phyloP scores from a whole-genome alignment of 1,140 invertebrate genomes.

The Euwallacea fornicatus region DNA sequence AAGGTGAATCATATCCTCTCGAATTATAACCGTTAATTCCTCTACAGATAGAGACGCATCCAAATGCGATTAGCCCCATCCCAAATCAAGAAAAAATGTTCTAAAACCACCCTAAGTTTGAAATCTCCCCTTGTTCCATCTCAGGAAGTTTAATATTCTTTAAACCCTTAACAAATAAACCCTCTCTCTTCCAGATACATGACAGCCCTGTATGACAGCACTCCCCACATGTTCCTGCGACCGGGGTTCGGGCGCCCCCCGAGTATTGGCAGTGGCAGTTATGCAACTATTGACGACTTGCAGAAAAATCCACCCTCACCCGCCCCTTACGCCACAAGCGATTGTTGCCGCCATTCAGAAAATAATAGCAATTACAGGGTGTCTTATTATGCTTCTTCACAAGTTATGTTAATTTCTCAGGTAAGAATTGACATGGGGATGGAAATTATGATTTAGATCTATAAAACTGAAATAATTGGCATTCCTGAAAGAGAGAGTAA shows the following conservation, averaged over 20 bases:
- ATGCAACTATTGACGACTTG: slow-evolving; percentile 77
- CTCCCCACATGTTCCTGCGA: slow-evolving; percentile 71
- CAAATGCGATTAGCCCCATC: not conserved
- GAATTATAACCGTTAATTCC: not conserved
- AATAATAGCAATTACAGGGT: slow-evolving; percentile 59
- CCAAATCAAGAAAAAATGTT: not conserved
- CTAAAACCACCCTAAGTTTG: not conserved
- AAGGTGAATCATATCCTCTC: too few relatives aligned
- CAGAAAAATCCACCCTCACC: slow-evolving; percentile 65
- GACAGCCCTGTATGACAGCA: slow-evolving; percentile 68
- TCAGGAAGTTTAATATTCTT: slow-evolving; percentile 14
- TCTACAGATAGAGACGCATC: not conserved
- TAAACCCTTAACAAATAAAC: slow-evolving; percentile 17
- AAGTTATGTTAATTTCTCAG: slow-evolving; percentile 60
- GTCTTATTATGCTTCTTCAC: slow-evolving; percentile 64
- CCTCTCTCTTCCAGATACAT: slow-evolving; percentile 60
- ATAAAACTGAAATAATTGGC: too few relatives aligned
- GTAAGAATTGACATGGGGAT: slow-evolving; percentile 43
- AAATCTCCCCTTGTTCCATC: slow-evolving; percentile 7
- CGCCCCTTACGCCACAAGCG: slow-evolving; percentile 66
- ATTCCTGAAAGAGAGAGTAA: too few relatives aligned
- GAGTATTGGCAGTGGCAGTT: slow-evolving; percentile 74
- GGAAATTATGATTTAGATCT: too few relatives aligned
- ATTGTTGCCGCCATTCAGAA: slow-evolving; percentile 58
- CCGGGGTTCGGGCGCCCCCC: slow-evolving; percentile 64